phyloP scores from a whole-genome alignment of 2,113 vertebrate species.

The Mirza zaza region DNA sequence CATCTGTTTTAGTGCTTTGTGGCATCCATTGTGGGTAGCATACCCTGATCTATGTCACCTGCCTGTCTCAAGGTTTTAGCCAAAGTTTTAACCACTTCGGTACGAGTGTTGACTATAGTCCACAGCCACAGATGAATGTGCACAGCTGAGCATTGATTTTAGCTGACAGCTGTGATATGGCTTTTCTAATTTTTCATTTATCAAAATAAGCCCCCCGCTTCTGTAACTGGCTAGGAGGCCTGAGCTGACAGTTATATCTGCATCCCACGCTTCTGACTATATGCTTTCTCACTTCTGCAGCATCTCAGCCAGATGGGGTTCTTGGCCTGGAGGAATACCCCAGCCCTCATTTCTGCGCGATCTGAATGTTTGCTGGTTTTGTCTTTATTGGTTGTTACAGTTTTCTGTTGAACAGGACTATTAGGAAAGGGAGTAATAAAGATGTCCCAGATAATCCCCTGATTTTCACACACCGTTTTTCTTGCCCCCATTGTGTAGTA shows the following conservation, averaged over 20 bases:
- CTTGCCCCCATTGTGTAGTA: neutral
- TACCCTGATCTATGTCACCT: neutral
- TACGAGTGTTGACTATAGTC: too few relatives aligned
- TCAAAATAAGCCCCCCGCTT: too few relatives aligned
- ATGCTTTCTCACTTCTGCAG: neutral
- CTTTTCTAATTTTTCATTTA: too few relatives aligned
- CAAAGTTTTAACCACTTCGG: neutral
- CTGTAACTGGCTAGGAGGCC: neutral
- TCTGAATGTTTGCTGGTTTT: neutral
- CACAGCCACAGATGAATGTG: too few relatives aligned
- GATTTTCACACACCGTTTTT: neutral
- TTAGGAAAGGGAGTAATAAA: neutral
- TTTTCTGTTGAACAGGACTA: neutral
- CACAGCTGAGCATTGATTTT: too few relatives aligned
- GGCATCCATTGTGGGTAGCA: neutral
- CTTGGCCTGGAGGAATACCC: neutral
- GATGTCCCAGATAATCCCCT: neutral
- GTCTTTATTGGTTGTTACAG: neutral
- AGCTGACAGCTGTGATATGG: too few relatives aligned
- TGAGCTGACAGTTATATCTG: neutral
- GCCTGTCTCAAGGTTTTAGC: neutral
- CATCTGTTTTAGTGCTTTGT: neutral
- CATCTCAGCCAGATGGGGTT: neutral
- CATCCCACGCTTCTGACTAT: neutral
- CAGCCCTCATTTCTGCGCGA: neutral